A percentile compares a stretch with the other conserved stretches of the same genome.
phyloP scores from a whole-genome alignment of 1,140 invertebrate genomes.

The Lucilia sericata region DNA sequence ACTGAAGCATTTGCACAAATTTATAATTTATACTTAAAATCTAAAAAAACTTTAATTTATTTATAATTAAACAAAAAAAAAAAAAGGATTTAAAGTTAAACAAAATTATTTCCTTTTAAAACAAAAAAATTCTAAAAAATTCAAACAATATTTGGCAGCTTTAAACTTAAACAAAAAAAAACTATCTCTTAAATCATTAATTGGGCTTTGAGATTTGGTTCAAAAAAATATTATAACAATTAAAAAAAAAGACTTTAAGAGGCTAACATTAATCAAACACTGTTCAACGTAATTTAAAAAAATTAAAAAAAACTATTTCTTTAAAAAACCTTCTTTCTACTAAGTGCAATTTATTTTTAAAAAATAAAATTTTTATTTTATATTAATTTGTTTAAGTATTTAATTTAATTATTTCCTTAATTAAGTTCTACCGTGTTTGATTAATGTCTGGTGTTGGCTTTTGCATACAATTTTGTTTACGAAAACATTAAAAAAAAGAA shows the following conservation, averaged over 20 bases:
- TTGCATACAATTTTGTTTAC: neutral
- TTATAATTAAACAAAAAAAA: neutral
- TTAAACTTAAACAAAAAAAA: neutral
- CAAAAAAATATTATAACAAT: neutral
- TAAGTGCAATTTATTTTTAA: constrained; percentile 33
- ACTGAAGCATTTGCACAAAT: constrained; percentile 24
- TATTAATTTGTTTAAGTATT: neutral
- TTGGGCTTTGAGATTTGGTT: neutral
- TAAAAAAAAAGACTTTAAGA: constrained; percentile 3
- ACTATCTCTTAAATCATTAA: neutral
- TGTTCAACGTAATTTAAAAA: neutral
- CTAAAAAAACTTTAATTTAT: neutral
- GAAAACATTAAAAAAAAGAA: neutral
- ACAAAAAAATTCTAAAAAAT: neutral
- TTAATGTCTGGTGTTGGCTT: constrained; percentile 65
- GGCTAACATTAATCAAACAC: constrained; percentile 42
- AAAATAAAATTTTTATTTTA: constrained; percentile 14
- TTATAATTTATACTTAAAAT: neutral
- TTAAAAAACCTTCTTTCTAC: neutral
- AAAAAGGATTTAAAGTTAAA: neutral
- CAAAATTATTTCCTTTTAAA: neutral
- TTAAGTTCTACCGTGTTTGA: constrained; percentile 54
- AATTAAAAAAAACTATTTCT: neutral
- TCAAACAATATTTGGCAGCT: neutral
- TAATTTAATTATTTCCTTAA: neutral